A percentile compares a stretch with the other conserved stretches of the same genome.
These are phyloP conservation scores for Drosophila birchii DNA, from an alignment of 2,888 invertebrate species.

Conservation along the genomic window DNA sequence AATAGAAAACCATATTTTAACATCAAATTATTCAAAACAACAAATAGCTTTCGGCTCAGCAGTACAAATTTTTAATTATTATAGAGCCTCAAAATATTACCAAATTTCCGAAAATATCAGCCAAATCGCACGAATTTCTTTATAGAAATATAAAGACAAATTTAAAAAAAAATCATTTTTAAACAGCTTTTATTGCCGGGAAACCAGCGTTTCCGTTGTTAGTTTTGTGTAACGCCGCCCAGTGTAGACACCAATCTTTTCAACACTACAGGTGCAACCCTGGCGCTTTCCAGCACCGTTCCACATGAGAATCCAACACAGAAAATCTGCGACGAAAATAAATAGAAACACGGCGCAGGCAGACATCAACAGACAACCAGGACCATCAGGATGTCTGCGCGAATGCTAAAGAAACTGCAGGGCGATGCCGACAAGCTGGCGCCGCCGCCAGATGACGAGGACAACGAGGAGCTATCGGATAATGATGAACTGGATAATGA, in stretches of 20 bases:
- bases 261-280: constrained; percentile 8
- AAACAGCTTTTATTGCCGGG: constrained; percentile 6
- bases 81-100: not conserved
- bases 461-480: constrained; percentile 85
- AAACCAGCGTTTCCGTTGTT: not conserved
- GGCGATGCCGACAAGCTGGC: constrained; percentile 85
- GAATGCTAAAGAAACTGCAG: constrained; percentile 88
- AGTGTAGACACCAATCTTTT: too few species aligned
- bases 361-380: not conserved
- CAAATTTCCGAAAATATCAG: not conserved
- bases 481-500: constrained; percentile 84
- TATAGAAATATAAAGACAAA: not conserved
- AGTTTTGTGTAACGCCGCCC: constrained; percentile 1
- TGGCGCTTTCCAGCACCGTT: constrained; percentile 7
- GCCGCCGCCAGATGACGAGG: constrained; percentile 82
- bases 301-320: constrained; percentile 20
- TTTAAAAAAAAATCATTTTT: not conserved
- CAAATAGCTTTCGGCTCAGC: not conserved
- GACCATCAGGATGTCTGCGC: constrained; percentile 86
- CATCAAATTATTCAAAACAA: too few species aligned
- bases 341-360: constrained; percentile 13
- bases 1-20: not conserved
- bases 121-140: not conserved
- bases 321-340: constrained; percentile 30
- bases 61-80: not conserved